Evolutionary conservation across 1,140 invertebrate species (phyloP).

Genomic region (Procambarus clarkii): DNA sequence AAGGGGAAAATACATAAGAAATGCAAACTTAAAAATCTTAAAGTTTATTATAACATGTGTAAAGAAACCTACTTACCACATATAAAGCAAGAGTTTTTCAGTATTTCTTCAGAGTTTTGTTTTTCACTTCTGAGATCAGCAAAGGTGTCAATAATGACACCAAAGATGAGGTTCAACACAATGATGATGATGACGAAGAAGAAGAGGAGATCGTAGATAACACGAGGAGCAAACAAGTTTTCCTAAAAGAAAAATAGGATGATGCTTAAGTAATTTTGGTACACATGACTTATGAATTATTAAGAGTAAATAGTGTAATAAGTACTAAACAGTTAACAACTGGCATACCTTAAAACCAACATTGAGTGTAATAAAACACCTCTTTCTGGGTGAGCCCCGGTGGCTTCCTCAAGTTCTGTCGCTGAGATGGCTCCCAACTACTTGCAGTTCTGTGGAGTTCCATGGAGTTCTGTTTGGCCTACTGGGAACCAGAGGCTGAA

Average conservation of each 20-base stretch:
- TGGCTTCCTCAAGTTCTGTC: too few relatives aligned
- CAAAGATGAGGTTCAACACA: slow-evolving; percentile 99
- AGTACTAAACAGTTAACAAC: too few relatives aligned
- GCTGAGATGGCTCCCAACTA: too few relatives aligned
- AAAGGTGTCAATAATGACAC: slow-evolving; percentile 99
- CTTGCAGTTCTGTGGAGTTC: too few relatives aligned
- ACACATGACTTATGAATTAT: background rate
- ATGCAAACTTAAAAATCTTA: too few relatives aligned
- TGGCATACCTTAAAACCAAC: too few relatives aligned
- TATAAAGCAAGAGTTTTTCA: slow-evolving; percentile 99
- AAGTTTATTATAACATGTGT: too few relatives aligned
- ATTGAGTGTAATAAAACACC: too few relatives aligned
- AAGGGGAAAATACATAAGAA: too few relatives aligned
- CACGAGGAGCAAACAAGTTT: slow-evolving; percentile 91
- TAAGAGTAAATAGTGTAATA: background rate
- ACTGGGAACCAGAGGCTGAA: too few relatives aligned
- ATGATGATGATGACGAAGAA: slow-evolving; percentile 99
- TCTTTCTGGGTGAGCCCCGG: too few relatives aligned
- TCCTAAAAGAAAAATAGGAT: slow-evolving; percentile 81
- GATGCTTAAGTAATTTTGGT: background rate
- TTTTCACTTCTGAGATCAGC: slow-evolving; percentile 99
- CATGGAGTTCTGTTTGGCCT: too few relatives aligned
- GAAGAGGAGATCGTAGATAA: slow-evolving; percentile 98
- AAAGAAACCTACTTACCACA: slow-evolving; percentile 84
- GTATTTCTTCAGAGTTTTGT: slow-evolving; percentile 97